Evolutionary conservation across 2,113 vertebrate genomes (phyloP).

Genomic region (Numenius arquata): DNA sequence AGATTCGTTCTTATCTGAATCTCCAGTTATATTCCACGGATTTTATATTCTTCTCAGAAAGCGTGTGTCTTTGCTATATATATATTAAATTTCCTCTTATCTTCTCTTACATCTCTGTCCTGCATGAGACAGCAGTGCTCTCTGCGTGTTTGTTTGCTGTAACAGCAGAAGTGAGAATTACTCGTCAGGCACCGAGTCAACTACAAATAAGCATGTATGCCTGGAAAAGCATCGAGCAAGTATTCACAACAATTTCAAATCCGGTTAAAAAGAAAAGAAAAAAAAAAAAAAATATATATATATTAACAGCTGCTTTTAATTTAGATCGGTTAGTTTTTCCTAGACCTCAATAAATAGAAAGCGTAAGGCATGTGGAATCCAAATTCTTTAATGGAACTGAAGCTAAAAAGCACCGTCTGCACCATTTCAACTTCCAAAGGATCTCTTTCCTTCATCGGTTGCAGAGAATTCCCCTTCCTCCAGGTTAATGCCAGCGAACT

Average conservation of each 20-base stretch:
- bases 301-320: neutral
- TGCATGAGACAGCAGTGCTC: neutral
- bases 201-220: neutral
- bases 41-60: neutral
- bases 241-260: neutral
- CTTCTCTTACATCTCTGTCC: neutral
- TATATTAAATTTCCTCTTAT: neutral
- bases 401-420: neutral
- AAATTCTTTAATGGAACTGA: slow-evolving; percentile 36
- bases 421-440: neutral
- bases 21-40: neutral
- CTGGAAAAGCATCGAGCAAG: neutral
- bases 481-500: rapidly evolving
- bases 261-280: neutral
- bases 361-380: slow-evolving; percentile 28
- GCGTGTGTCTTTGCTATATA: neutral
- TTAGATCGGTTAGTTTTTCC: neutral
- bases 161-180: neutral
- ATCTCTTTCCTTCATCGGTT: neutral
- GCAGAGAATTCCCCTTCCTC: neutral
- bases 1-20: neutral
- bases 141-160: neutral
- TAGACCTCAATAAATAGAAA: slow-evolving; percentile 47
- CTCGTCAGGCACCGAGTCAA: neutral
- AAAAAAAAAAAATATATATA: neutral